Percentiles rank a stretch among this genome's conserved stretches.
Conservation (phyloP, 2,888 invertebrate genomes). For the Lasioglossum malachurum region DNA sequence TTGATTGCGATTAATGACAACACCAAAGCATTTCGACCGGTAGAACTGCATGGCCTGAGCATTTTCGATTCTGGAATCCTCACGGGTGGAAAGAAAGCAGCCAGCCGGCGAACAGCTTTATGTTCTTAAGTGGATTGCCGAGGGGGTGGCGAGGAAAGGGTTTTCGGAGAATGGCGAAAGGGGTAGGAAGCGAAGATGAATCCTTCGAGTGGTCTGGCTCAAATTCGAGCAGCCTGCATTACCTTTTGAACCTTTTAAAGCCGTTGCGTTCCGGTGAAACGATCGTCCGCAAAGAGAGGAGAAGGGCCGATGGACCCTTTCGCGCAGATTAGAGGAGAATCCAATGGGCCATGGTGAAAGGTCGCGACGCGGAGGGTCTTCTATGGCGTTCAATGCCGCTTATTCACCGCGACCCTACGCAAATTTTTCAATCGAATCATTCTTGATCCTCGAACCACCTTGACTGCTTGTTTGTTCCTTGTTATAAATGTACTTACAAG, state of each 20-base stretch:
- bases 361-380: conserved; percentile 47
- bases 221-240: conserved; percentile 62
- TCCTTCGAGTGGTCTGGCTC: conserved; percentile 65
- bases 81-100: conserved; percentile 42
- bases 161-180: conserved; percentile 31
- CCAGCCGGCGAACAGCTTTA: conserved; percentile 40
- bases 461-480: neutral
- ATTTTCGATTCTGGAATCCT: conserved; percentile 25
- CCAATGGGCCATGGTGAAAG: conserved; percentile 60
- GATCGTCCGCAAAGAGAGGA: conserved; percentile 45
- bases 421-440: conserved; percentile 50
- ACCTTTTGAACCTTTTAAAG: conserved; percentile 64
- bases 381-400: conserved; percentile 35
- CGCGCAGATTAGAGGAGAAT: conserved; percentile 56
- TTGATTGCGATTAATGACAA: neutral
- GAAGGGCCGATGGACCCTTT: conserved; percentile 51
- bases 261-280: conserved; percentile 49
- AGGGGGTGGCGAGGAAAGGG: conserved; percentile 34
- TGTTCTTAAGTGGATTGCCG: conserved; percentile 61
- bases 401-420: conserved; percentile 46
- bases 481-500: conserved; percentile 7
- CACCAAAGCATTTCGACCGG: conserved; percentile 5
- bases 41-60: neutral
- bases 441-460: neutral
- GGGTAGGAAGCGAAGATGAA: conserved; percentile 51